Base-by-base conservation (phyloP, 2,113 vertebrate species). In the Dicaeum eximium region DNA sequence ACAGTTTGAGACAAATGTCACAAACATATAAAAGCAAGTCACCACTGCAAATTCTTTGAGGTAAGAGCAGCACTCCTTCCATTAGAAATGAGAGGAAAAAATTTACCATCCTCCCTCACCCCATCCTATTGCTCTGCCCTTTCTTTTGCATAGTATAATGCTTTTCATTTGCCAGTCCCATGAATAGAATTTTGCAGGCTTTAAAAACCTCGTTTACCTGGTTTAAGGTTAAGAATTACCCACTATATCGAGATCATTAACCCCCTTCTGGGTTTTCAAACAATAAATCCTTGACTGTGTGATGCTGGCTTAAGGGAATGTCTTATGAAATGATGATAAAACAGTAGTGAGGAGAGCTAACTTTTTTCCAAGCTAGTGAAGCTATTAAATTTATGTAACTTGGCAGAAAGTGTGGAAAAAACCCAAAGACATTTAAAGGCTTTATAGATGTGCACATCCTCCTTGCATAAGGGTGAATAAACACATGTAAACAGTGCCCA, bases 391-490 rank as follows among this genome's bases (percentile, higher is more conserved):
- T 60, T 57, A 85, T 82, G 77, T 85, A 79, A 94, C 79, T 84
- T 91, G 87, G 60, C 84, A 92, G 62, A 86, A 97, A 78, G 48
- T 28, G 8, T 89, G 89, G 20, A 40, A 80, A 92, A 89, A 67
- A 17, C 0, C 25, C 5, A 53, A 70, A 61, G 65, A 35, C 31
- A 74, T 47, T 70, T 31, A 57, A 88, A 79, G 25, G 33, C 74
- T 86, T 78, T 72, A 73, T 73, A 89, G 79, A 93, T 82, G 42
- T 48, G 57, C 70, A 58, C 31, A 61, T 88, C 71, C 67, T 91
- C 67, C 66, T 64, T 85, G 35, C 45, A 15, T 23, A 64, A 83
- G 19, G 69, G 21, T 86, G 85, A 83, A 84, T 67, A 86, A 90
- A 93, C 30, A 48, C 37, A 31, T 73, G 53, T 60, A 95, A 96